Base-by-base conservation (phyloP, 37 sponge, comb jelly and placozoan species). In the Aplysina aerophoba region DNA sequence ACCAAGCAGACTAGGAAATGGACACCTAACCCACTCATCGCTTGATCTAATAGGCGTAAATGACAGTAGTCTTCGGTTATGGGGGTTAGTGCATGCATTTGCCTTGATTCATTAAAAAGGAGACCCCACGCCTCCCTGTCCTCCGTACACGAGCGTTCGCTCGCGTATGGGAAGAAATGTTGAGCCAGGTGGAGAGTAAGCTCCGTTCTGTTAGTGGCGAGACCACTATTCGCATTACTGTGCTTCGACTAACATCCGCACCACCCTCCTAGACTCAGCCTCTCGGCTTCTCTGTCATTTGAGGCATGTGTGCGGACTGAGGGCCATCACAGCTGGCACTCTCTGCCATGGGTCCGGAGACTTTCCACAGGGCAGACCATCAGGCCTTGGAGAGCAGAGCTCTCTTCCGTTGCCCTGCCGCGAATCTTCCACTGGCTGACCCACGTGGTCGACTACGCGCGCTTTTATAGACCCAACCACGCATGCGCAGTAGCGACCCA, bases 271-370 rank as follows among this genome's bases (percentile, higher is more conserved):
- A n/a, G 67, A 81, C 90, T 89, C 90, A 81, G 88, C 93, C 73
- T 19, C 55, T 30, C 81, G 85, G 93, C 92, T 41, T 94, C 95
- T 88, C 86, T 34, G 92, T 85, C 84, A 25, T 83, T 21, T 35
- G 79, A 64, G 73, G 19, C 44, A 54, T 58, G 20, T 73, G 28
- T 72, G 63, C 86, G 85, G 58, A 85, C 28, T 81, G 33, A 34
- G 57, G 35, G 85, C 90, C 58, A 85, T 94, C 38, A 91, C 68
- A 81, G 84, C 90, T 34, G 89, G 75, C 92, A 91, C 92, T 94
- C 72, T 91, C 95, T 91, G 92, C 92, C 87, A 21, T 67, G 62
- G 86, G 95, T 94, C 88, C 93, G 95, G 95, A 88, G 95, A 94
- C 95, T 94, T 94, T 91, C 95, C 95, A 73, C 92, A 41, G 92